Evolutionary conservation across 2,113 vertebrate genomes (phyloP), one percentile per base, ranked within the genome.

Genomic region (Colaptes auratus): DNA sequence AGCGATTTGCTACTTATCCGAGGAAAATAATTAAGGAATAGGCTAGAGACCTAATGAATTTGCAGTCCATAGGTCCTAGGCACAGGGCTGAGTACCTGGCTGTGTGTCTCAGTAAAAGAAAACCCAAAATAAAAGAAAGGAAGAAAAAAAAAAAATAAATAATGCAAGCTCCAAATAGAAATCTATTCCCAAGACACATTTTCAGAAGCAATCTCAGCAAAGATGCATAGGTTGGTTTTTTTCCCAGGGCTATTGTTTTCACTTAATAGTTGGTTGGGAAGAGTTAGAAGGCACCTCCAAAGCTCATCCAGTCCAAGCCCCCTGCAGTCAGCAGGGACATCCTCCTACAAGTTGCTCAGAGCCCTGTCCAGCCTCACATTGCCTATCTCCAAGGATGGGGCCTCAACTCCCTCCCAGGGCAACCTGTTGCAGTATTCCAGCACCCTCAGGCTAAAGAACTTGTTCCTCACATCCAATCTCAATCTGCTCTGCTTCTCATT

Each of bases 1-100:
- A 86, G 61, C 67, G 83, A 33, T 88, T 93, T 90, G 12, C 48
- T 67, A 81, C 42, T 86, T 86, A 74, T 60, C 31, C 50, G 31
- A 75, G 48, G 63, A 94, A 92, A 93, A 93, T 85, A 92, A 94
- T 63, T 76, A 89, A 76, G 61, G 27, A 84, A 64, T 28, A 60
- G 28, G 79, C 36, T 60, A 35, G 42, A 96, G 35, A 56, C n/a
- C 35, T 63, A 89, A 89, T 19, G 35, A 91, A 85, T 77, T 71
- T 70, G 67, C 91, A 90, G 36, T 59, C 65, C 10, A 5, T 33
- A 52, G 46, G 46, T 82, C 60, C 79, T 56, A 77, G 30, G 33
- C 20, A 20, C 46, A 36, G 15, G 59, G 52, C 19, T 53, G 35
- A 82, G 12, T 65, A 61, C 31, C 36, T 72, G 13, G 2, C 48